Evolutionary conservation across 2,888 invertebrate genomes (phyloP), one percentile per base, ranked within the genome.

Genomic region (Harpalus rubripes): DNA sequence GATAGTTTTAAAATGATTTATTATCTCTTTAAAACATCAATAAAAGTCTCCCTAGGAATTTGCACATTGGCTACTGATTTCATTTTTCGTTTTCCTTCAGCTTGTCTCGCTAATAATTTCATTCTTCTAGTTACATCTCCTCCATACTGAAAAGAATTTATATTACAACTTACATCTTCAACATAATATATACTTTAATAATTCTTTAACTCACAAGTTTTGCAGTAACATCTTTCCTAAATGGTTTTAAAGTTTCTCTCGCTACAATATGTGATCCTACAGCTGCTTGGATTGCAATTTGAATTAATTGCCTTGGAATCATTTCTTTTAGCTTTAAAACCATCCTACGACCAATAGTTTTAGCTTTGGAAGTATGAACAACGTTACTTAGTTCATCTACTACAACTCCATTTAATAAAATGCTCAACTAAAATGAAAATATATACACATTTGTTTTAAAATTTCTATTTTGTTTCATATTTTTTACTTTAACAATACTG

Each of bases 21-120:
- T 91, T 92, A 95, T 92, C 93, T 95, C 90, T 97, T 98, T 56
- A 99, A 92, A 82, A 98, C 95, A 91, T 97, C 95, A 87, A 99
- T 96, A 90, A 99, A 99, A 0, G 98, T 98, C 90, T 99, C 96
- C 90, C 97, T 94, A 1, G 99, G 98, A 87, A 99, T 93, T 88
- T 96, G 94, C 87, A 99, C 96, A 90, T 97, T 98, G 74, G 98
- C 98, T 85, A 98, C 93, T 93, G 95, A 95, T 89, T 96, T 94
- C 97, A 99, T 96, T 91, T 95, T 95, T 91, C 97, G 97, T 91
- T 99, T 99, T 7, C 99, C 99, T 88, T 98, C 98, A 0, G 96
- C 94, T 92, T 99, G 99, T 89, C 96, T 94, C 86, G 95, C 95
- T 18, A 99, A 91, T 44, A 99, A 92, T 90, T 99, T 99, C 93